These are phyloP conservation scores for Acomys russatus DNA, from an alignment of 2,797 vertebrate species.

Conservation along the genomic window DNA sequence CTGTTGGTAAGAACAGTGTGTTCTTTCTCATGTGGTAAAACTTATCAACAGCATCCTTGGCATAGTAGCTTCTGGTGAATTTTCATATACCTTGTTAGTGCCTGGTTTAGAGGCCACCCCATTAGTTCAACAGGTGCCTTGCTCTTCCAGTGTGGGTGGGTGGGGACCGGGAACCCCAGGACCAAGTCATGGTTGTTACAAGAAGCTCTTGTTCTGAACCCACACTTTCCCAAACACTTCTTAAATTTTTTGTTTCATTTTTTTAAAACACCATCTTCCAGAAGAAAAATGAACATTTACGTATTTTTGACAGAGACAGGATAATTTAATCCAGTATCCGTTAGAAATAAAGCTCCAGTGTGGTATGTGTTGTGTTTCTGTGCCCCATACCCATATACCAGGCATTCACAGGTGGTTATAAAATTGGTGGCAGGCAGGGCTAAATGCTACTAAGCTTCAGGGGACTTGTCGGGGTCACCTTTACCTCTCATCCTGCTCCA, in stretches of 20 bases:
- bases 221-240: background rate
- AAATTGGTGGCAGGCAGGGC: background rate
- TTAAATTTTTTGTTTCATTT: background rate
- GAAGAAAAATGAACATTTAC: background rate
- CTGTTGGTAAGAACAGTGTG: background rate
- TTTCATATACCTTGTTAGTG: background rate
- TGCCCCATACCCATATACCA: background rate
- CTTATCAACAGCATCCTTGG: background rate
- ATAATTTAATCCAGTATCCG: background rate
- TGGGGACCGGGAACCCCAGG: background rate
- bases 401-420: background rate
- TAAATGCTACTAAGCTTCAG: background rate
- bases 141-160: accelerated
- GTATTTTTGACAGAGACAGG: background rate
- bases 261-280: background rate
- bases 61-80: background rate
- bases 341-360: background rate
- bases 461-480: background rate
- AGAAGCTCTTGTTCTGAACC: background rate
- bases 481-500: background rate
- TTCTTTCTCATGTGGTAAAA: background rate
- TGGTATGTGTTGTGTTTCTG: background rate
- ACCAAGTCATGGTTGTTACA: background rate
- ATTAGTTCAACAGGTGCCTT: background rate
- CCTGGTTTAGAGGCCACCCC: background rate